A percentile compares a stretch with the other conserved stretches of the same genome.
These are phyloP conservation scores for Chamaea fasciata DNA, from an alignment of 2,113 vertebrate genomes.

Conservation along the genomic window DNA sequence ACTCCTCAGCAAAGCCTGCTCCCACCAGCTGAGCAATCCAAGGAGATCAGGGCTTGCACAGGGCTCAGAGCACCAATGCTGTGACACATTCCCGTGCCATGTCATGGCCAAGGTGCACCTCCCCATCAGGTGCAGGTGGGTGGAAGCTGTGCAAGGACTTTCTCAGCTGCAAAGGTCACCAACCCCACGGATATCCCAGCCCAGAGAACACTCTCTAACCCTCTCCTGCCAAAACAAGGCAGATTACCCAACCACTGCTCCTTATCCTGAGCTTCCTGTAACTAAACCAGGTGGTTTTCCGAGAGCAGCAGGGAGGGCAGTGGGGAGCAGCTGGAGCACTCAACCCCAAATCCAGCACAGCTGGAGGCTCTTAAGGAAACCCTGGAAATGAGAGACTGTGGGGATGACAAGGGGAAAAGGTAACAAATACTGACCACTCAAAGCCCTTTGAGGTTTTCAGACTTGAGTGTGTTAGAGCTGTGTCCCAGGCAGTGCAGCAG, in stretches of 20 bases:
- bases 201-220: too few relatives aligned
- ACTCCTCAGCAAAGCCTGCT: not conserved
- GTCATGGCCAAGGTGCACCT: accelerated
- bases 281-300: not conserved
- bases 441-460: not conserved
- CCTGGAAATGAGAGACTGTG: not conserved
- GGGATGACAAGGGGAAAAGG: not conserved
- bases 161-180: not conserved
- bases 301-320: not conserved
- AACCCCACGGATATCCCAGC: not conserved
- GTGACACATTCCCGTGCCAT: accelerated
- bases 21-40: not conserved
- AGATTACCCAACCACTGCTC: not conserved
- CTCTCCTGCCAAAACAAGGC: not conserved
- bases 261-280: not conserved
- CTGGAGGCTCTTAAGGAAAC: not conserved
- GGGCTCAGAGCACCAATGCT: accelerated
- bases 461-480: not conserved
- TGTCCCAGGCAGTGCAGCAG: not conserved
- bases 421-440: not conserved
- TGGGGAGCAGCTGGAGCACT: not conserved
- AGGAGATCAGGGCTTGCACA: not conserved
- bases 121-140: too few relatives aligned
- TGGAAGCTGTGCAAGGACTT: not conserved
- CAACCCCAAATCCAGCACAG: not conserved